These are phyloP conservation scores for Cydia fagiglandana DNA, from an alignment of 1,140 invertebrate genomes.

Conservation along the genomic window DNA sequence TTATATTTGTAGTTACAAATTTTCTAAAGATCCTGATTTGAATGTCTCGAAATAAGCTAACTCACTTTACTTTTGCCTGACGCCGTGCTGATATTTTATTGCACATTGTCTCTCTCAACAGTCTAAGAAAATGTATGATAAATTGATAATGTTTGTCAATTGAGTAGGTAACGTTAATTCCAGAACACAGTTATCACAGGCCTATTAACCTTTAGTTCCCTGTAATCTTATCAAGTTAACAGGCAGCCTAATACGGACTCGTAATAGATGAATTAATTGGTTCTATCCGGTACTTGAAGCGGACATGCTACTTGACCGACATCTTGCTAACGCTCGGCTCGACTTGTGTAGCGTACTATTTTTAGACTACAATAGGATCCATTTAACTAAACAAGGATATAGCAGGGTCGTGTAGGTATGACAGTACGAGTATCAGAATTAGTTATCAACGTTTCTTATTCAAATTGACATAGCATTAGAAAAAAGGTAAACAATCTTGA, in stretches of 20 bases:
- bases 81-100: too few species aligned
- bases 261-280: slow-evolving; percentile 22
- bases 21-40: too few species aligned
- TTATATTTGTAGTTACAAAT: too few species aligned
- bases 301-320: slow-evolving; percentile 14
- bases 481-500: too few species aligned
- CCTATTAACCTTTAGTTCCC: background rate
- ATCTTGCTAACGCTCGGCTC: background rate
- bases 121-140: too few species aligned
- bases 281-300: slow-evolving; percentile 7
- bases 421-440: background rate
- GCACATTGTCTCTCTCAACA: too few species aligned
- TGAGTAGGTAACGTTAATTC: too few species aligned
- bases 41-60: too few species aligned
- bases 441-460: background rate
- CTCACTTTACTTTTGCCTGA: too few species aligned
- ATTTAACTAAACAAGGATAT: slow-evolving; percentile 22
- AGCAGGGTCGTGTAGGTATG: background rate
- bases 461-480: too few species aligned
- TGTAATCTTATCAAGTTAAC: slow-evolving; percentile 21
- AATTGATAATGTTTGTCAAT: too few species aligned
- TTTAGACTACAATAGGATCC: slow-evolving; percentile 25
- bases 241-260: background rate
- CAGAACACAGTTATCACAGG: background rate
- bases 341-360: background rate